phyloP scores from a whole-genome alignment of 2,888 invertebrate species.

The Uropetala carovei region DNA sequence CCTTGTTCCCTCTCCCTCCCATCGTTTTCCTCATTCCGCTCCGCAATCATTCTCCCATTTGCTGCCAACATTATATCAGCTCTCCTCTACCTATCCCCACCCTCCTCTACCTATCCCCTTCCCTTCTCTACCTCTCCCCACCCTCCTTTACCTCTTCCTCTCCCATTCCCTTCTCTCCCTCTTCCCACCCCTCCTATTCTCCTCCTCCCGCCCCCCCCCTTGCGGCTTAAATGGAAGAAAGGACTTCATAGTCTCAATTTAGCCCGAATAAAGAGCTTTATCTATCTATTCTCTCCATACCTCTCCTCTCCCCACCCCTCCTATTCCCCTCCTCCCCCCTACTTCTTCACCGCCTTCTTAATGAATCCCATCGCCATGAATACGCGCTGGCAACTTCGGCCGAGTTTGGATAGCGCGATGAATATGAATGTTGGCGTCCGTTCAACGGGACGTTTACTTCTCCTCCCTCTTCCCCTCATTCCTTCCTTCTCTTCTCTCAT shows the following conservation, averaged over 20 bases:
- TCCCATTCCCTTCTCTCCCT: neutral
- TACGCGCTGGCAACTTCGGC: too few relatives aligned
- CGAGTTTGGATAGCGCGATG: too few relatives aligned
- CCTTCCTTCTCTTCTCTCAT: neutral
- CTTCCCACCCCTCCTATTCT: neutral
- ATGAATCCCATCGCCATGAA: neutral
- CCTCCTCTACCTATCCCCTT: too few relatives aligned
- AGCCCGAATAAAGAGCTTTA: too few relatives aligned
- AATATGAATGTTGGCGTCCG: neutral
- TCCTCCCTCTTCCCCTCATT: neutral
- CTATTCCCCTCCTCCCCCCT: neutral
- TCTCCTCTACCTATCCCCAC: neutral
- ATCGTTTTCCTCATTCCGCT: too few relatives aligned
- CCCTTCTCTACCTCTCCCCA: too few relatives aligned
- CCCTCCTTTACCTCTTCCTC: neutral
- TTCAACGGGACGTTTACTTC: too few relatives aligned
- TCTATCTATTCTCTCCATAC: too few relatives aligned
- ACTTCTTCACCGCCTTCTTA: too few relatives aligned
- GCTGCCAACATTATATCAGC: neutral
- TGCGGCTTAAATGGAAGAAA: too few relatives aligned
- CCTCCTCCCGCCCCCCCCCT: neutral
- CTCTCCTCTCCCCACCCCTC: neutral
- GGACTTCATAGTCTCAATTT: too few relatives aligned
- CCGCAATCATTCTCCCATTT: neutral
- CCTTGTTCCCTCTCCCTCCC: neutral